Base-by-base conservation (phyloP, 2,113 vertebrate species). In the Semicossyphus pulcher region DNA sequence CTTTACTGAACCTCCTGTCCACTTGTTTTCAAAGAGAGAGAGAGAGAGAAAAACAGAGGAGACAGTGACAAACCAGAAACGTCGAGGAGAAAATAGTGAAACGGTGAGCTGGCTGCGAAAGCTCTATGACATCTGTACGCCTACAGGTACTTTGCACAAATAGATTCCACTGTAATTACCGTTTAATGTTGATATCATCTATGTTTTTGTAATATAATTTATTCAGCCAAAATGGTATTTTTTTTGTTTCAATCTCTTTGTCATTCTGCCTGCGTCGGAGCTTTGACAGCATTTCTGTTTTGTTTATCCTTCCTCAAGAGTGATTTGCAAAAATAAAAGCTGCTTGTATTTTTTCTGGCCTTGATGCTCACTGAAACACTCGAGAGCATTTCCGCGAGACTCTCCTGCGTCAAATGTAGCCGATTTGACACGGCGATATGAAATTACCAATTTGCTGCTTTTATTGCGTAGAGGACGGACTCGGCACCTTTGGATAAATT, bases 161-260 rank as follows among this genome's bases (percentile, higher is more conserved):
- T 77, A 36, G 39, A 80, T 70, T 81, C 78, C 65, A 58, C 59
- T 65, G 51, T 78, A 54, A 71, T 81, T 32, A 44, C 64, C 83
- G 61, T 62, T 72, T 72, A 57, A 76, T 86, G 71, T 51, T 78
- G 65, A 78, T 73, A 76, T 58, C 37, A 66, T 73, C 70, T 78
- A 26, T 83, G 73, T 77, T 90, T 88, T 90, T 91, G 45, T 88
- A 81, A 81, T 41, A 72, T 89, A 77, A 87, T 84, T 88, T 88
- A 83, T 92, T 85, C 85, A 78, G 92, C 92, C 92, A 93, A 93
- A 93, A 68, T 57, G 47, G 49, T 88, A 45, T 54, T 36, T 76
- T 52, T 61, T 72, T 63, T 78, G 70, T 84, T 64, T 84, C 62
- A 65, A 10, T 80, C 60, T 86, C 66, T 76, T 77, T 83, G 69